Evolutionary conservation across 1,140 invertebrate genomes (phyloP).

Genomic region (Paraescarpia echinospica): DNA sequence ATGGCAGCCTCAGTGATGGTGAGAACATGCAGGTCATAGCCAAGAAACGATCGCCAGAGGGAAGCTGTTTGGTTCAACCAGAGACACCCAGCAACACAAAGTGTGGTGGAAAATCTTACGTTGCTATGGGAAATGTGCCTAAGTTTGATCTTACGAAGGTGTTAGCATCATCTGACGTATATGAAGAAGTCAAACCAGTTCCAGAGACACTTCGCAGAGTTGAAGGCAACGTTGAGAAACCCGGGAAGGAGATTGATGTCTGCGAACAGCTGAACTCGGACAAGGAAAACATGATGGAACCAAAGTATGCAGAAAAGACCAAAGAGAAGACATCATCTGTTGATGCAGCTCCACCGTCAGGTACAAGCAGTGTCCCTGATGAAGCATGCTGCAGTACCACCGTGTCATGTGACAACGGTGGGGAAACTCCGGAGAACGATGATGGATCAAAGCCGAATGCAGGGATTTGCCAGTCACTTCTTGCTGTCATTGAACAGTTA

Average conservation of each 20-base stretch:
- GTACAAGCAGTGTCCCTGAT: not conserved
- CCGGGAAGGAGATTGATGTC: not conserved
- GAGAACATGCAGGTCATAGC: not conserved
- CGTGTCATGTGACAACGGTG: not conserved
- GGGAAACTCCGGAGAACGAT: not conserved
- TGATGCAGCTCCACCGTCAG: not conserved
- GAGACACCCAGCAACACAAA: not conserved
- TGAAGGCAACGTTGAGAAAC: not conserved
- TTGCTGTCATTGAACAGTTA: slow-evolving; percentile 57
- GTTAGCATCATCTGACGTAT: not conserved
- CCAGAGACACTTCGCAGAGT: not conserved
- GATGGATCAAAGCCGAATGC: slow-evolving; percentile 7
- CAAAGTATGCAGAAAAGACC: not conserved
- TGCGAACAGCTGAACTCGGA: not conserved
- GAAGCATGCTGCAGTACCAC: not conserved
- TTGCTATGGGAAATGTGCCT: not conserved
- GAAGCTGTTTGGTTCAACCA: not conserved
- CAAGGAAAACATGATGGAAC: not conserved
- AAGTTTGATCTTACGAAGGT: not conserved
- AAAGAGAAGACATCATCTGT: not conserved
- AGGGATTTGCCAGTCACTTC: slow-evolving; percentile 55
- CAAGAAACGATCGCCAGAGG: not conserved
- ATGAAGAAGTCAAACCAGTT: not conserved
- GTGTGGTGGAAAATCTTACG: not conserved
- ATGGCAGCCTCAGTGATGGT: not conserved